phyloP scores from a whole-genome alignment of 1,140 invertebrate genomes.

The Drosophila lacertosa region DNA sequence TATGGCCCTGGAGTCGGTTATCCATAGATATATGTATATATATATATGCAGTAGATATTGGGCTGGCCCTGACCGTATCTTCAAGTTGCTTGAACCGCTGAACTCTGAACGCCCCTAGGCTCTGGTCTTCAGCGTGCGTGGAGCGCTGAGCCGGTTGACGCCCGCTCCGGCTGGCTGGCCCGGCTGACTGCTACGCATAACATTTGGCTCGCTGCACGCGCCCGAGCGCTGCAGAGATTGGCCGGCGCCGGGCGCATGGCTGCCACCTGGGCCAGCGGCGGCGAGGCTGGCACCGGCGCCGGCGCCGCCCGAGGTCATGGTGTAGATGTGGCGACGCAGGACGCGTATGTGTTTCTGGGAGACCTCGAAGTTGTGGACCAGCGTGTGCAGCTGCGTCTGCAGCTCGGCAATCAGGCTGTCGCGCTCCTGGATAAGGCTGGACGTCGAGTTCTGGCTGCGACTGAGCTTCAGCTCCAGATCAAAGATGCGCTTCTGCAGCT shows the following conservation, averaged over 20 bases:
- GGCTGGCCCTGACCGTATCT: conserved; percentile 23
- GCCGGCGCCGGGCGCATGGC: not conserved
- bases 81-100: conserved; percentile 53
- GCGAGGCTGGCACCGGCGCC: not conserved
- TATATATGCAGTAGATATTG: not conserved
- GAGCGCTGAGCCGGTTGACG: conserved; percentile 17
- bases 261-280: conserved; percentile 1
- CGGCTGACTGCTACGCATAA: conserved; percentile 11
- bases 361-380: conserved; percentile 80
- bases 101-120: conserved; percentile 1
- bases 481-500: conserved; percentile 74
- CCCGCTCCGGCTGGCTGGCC: conserved; percentile 4
- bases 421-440: conserved; percentile 71
- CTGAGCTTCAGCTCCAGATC: conserved; percentile 74
- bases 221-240: conserved; percentile 13
- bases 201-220: conserved; percentile 22
- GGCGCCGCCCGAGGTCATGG: conserved; percentile 57
- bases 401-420: conserved; percentile 77
- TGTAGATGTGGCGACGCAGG: conserved; percentile 72
- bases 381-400: conserved; percentile 72
- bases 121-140: conserved; percentile 8
- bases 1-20: conserved; percentile 23
- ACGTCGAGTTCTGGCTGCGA: conserved; percentile 76
- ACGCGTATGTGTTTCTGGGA: conserved; percentile 81
- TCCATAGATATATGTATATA: not conserved